Conservation (phyloP, 2,797 vertebrate genomes). For the Acanthis flammea region DNA sequence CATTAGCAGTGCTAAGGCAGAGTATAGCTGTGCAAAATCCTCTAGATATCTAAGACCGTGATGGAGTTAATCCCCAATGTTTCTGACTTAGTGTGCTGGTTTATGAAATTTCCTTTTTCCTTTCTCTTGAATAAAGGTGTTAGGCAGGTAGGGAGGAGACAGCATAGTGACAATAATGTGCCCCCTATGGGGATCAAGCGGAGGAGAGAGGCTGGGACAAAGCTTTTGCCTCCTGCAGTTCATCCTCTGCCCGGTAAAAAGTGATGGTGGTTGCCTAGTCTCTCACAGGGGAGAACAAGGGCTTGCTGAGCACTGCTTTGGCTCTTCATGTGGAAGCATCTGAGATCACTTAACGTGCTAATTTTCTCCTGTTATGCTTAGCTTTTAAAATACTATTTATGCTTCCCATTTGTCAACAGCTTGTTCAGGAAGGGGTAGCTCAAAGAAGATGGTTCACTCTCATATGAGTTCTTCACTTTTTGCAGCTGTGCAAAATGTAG, state of each 20-base stretch:
- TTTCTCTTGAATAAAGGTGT: background rate
- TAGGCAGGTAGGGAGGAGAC: background rate
- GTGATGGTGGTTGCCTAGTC: background rate
- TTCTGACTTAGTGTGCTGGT: background rate
- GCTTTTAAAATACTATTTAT: background rate
- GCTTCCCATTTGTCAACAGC: background rate
- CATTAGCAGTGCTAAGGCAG: background rate
- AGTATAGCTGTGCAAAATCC: conserved; percentile 6
- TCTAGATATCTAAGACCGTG: background rate
- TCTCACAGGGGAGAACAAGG: background rate
- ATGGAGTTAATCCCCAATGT: background rate
- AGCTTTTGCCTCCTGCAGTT: background rate
- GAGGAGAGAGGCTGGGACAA: background rate
- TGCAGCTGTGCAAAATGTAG: background rate
- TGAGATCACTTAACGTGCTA: background rate
- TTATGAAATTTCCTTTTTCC: background rate
- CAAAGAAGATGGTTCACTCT: background rate
- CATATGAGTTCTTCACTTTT: background rate
- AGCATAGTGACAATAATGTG: background rate
- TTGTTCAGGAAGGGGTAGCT: background rate
- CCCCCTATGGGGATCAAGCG: fast-evolving
- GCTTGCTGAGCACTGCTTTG: background rate
- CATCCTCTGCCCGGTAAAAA: background rate
- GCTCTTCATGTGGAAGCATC: background rate
- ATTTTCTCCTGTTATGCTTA: background rate